phyloP scores from a whole-genome alignment of 2,797 vertebrate genomes.

The Helostoma temminkii region DNA sequence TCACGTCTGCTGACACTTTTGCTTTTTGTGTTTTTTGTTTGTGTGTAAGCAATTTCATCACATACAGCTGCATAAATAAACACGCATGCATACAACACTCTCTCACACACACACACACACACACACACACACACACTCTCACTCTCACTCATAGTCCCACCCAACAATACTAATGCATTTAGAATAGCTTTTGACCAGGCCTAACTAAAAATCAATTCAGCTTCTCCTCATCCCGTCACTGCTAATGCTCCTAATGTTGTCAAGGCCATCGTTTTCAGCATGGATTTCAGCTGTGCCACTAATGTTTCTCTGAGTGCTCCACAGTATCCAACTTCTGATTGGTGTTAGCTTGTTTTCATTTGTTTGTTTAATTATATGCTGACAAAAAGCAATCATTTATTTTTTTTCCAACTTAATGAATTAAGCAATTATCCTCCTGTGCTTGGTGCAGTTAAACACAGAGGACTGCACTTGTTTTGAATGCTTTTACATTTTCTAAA shows the following conservation, averaged over 20 bases:
- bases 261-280: constrained; percentile 53
- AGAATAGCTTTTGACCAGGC: constrained; percentile 65
- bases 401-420: constrained; percentile 12
- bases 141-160: constrained; percentile 4
- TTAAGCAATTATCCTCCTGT: constrained; percentile 19
- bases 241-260: constrained; percentile 71
- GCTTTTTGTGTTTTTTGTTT: constrained; percentile 1
- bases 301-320: constrained; percentile 34
- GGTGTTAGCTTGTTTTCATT: constrained; percentile 10
- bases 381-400: background rate
- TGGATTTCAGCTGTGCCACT: constrained; percentile 40
- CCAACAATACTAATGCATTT: constrained; percentile 62
- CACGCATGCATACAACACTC: constrained; percentile 21
- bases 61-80: constrained; percentile 1
- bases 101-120: constrained; percentile 2
- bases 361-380: background rate
- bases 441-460: background rate
- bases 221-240: constrained; percentile 44
- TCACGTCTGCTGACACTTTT: too few relatives aligned
- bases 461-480: constrained; percentile 10
- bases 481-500: background rate
- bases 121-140: constrained; percentile 1
- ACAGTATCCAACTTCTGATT: constrained; percentile 13
- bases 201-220: constrained; percentile 68
- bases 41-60: background rate